Evolutionary conservation across 2,797 vertebrate species (phyloP), one percentile per base, ranked within the genome.

Genomic region (Hyperoplus immaculatus): DNA sequence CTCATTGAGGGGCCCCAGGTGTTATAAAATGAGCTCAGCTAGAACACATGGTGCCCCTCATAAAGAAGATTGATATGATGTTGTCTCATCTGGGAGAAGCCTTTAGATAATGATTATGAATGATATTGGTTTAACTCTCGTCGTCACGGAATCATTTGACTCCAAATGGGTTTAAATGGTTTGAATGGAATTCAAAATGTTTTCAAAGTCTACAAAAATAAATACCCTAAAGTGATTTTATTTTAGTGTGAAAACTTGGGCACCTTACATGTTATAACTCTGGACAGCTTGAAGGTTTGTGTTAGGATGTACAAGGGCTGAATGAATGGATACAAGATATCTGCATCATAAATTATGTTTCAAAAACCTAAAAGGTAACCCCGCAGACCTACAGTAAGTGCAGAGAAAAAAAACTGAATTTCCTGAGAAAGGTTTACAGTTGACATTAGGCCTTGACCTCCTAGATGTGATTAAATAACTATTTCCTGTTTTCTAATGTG

Each of bases 11-110:
- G 42, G 29, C 66, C 64, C 63, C 72, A 53, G 56, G 57, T 71
- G 75, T 73, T 64, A 38, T 43, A 62, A 76, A 61, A 85, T 55
- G 78, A 85, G 80, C 60, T 76, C 77, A 77, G 57, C 45, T 56
- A 39, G n/a, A 85, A 78, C 88, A 90, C 86, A 90, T 67, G 86
- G 71, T 83, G 71, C 62, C 49, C 60, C 66, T 68, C 41, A 29
- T 77, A 45, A 64, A 63, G 53, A 58, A 58, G 77, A 82, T 88
- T 85, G 80, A 86, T 80, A 43, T 36, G 39, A 36, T 16, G 4
- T 21, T n/a, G 67, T 39, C 74, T 86, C 82, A 83, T 82, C 68
- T 82, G 83, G 69, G 39, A 46, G 49, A 71, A 29, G 36, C 46
- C 43, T 53, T 8, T 18, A 11, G 2, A 53, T 69, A 0, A 61